Evolutionary conservation across 2,113 vertebrate genomes (phyloP), one percentile per base, ranked within the genome.

Genomic region (Cervus canadensis): DNA sequence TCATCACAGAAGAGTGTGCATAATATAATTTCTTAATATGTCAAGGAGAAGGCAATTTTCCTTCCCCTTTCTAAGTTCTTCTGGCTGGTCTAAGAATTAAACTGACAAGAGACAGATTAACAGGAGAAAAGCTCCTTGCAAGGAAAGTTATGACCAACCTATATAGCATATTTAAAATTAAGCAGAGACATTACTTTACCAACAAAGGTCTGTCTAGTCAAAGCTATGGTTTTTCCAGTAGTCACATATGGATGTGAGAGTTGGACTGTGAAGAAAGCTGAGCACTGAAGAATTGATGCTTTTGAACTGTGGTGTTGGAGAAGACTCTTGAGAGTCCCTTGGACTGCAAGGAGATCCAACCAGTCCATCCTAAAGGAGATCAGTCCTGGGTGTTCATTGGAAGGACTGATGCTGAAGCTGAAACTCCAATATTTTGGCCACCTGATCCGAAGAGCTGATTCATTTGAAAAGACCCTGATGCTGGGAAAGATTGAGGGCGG

Each of bases 261-360:
- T 71, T 71, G 64, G n/a, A 71, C 33, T 71, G 11, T 71, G 11
- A 71, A 67, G 64, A 36, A 67, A 71, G 64, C 9, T 71, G 9
- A 71, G 17, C 0, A 2, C 0, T 40, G 0, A 71, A 36, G n/a
- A 71, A 71, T 1, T 21, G 64, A 21, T 71, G 9, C n/a, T 36
- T 71, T 71, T 71, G n/a, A 71, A 36, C 9, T 71, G 30, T 71
- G n/a, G 4, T 21, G 9, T 6, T 71, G 64, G 17, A 36, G 17
- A 36, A 71, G 64, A 21, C n/a, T 36, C n/a, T 36, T 36, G 64
- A 71, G 64, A 21, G n/a, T 0, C 64, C 1, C n/a, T 36, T 71
- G n/a, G 17, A 71, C 17, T 0, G 9, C n/a, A 71, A 67, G n/a
- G 64, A 71, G 9, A 71, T 36, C 9, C n/a, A 36, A 71, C 19